A percentile compares a stretch with the other conserved stretches of the same genome.
Conservation (phyloP, 2,113 vertebrate genomes). For the Pygoscelis adeliae region DNA sequence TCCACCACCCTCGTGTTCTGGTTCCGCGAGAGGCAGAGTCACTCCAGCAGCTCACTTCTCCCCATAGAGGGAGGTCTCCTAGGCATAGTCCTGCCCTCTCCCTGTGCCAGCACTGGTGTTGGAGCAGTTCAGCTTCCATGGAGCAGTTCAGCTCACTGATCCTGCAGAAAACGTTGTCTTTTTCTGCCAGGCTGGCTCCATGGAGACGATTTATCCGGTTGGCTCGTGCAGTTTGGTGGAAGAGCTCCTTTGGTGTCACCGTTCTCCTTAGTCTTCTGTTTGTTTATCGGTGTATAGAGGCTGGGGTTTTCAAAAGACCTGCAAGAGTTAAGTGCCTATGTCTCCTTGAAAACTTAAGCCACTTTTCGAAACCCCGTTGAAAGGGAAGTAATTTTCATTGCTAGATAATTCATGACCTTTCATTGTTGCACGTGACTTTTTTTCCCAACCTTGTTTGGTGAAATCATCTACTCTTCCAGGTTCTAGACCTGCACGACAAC, state of each 20-base stretch:
- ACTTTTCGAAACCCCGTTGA: background rate
- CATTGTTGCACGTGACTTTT: background rate
- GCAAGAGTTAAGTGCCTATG: background rate
- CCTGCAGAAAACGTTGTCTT: background rate
- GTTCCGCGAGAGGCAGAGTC: background rate
- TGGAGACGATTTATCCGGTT: background rate
- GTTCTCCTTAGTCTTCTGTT: background rate
- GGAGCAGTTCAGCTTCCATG: background rate
- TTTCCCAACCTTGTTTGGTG: background rate
- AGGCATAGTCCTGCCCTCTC: background rate
- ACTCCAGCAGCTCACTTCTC: background rate
- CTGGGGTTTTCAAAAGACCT: background rate
- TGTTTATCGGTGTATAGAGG: background rate
- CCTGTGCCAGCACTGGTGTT: background rate
- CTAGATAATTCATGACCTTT: background rate
- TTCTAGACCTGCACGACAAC: constrained; percentile 93
- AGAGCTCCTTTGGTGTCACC: background rate
- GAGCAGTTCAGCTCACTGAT: background rate
- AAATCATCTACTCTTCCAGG: constrained; percentile 67
- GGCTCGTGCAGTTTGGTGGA: background rate
- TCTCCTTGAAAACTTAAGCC: background rate
- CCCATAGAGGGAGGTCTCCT: background rate
- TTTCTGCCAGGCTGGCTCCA: background rate
- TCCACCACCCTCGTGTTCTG: background rate
- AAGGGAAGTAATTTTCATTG: background rate